Conservation (phyloP, 2,888 invertebrate species). For the Calliscelio sp. region DNA sequence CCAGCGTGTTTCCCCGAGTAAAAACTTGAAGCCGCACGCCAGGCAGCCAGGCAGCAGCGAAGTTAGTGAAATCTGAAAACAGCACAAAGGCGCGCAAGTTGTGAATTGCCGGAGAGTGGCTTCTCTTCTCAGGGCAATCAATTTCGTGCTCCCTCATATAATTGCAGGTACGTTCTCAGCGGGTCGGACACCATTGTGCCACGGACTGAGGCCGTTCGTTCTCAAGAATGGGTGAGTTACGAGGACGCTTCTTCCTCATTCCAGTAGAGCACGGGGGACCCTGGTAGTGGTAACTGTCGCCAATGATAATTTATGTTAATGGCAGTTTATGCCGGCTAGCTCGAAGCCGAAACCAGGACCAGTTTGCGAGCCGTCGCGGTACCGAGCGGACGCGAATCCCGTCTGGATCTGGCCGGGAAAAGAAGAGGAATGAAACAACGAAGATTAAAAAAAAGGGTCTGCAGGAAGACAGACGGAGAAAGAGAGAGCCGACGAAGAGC, state of each 20-base stretch:
- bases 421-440: slow-evolving; percentile 35
- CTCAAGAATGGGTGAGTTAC: slow-evolving; percentile 73
- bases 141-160: slow-evolving; percentile 68
- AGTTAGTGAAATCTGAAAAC: slow-evolving; percentile 62
- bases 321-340: slow-evolving; percentile 82
- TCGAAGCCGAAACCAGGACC: slow-evolving; percentile 78
- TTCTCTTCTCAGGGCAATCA: slow-evolving; percentile 71
- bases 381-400: slow-evolving; percentile 80
- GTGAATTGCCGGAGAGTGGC: slow-evolving; percentile 56
- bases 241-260: slow-evolving; percentile 72
- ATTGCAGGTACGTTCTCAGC: slow-evolving; percentile 74
- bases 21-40: slow-evolving; percentile 4
- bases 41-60: neutral
- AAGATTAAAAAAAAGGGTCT: neutral
- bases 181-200: slow-evolving; percentile 74
- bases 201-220: slow-evolving; percentile 64
- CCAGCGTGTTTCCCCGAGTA: neutral
- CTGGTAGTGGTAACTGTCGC: slow-evolving; percentile 87
- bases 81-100: slow-evolving; percentile 62
- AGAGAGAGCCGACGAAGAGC: neutral
- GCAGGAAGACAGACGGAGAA: neutral
- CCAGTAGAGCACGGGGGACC: slow-evolving; percentile 66
- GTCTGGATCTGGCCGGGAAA: slow-evolving; percentile 48
- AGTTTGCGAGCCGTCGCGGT: slow-evolving; percentile 83
- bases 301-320: slow-evolving; percentile 88